Conservation (phyloP, 2,888 invertebrate species). For the Acrobasis consociella region DNA sequence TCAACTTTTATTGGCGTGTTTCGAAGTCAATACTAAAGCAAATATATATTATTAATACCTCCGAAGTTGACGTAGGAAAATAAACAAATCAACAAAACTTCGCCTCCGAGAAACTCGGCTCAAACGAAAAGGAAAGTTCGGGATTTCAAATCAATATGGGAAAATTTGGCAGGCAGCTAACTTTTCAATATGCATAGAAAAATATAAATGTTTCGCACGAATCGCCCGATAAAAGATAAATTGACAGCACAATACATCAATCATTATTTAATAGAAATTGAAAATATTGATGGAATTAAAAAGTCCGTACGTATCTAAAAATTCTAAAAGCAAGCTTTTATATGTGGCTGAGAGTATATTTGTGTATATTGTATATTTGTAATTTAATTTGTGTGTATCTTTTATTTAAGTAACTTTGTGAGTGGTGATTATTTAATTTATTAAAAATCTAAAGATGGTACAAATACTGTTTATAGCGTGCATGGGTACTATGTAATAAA, state of each 20-base stretch:
- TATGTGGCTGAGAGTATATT: no score
- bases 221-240: background rate
- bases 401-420: no score
- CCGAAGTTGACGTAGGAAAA: conserved; percentile 6
- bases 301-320: no score
- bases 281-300: no score
- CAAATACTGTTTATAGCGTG: no score
- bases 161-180: background rate
- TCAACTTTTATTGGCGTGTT: background rate
- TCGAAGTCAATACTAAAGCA: background rate
- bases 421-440: no score
- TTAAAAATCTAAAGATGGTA: no score
- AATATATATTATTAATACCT: background rate
- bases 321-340: no score
- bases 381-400: no score
- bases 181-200: background rate
- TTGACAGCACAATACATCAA: background rate
- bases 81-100: conserved; percentile 9
- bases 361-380: no score
- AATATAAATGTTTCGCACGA: background rate
- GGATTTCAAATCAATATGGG: background rate
- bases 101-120: background rate
- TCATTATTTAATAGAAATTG: background rate
- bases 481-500: no score
- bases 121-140: conserved; percentile 8